Base-by-base conservation (phyloP, 2,797 vertebrate genomes). In the Euphonia xanthogaster region DNA sequence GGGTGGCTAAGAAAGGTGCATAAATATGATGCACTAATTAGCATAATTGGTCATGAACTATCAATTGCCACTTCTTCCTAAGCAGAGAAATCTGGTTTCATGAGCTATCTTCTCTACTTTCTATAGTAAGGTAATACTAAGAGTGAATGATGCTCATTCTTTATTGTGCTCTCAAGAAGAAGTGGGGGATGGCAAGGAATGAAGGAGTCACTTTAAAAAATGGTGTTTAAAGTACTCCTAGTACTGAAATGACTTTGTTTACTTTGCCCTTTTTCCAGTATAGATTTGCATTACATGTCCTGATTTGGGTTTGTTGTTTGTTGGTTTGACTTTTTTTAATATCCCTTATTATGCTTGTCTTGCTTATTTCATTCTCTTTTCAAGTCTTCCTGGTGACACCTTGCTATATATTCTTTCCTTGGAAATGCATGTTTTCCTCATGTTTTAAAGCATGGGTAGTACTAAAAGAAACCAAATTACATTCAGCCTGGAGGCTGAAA, bases 141-240 rank as follows among this genome's bases (percentile, higher is more conserved):
- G 22, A 1, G 5, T 30, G 30, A 55, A 12, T 47, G 24, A 61
- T 24, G 5, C 1, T 86, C 3, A 1, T 58, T 17, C 24, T 60
- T 84, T 37, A 14, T 57, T 79, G 8, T 68, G 8, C 55, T 76
- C 44, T 88, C 28, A 72, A 60, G 35, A 28, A 85, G 28, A 53
- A 66, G 9, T 2, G 23, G 2, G 2, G 1, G 2, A 1, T 25
- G 33, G 5, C 37, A 66, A 68, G 0, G 6, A 70, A 19, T 35
- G 8, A 65, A 61, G 7, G 57, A 72, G 28, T 17, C 31, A 22
- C 22, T 50, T 83, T 4, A 2, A 50, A 63, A 75, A 63, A n/a
- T 48, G 5, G 40, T 1, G n/a, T 39, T 66, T 72, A 73, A 83
- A 12, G 9, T 62, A 70, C 14, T 25, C 8, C 2, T 51, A 45